Evolutionary conservation across 2,113 vertebrate genomes (phyloP), one percentile per base, ranked within the genome.

Genomic region (Danionella cerebrum): DNA sequence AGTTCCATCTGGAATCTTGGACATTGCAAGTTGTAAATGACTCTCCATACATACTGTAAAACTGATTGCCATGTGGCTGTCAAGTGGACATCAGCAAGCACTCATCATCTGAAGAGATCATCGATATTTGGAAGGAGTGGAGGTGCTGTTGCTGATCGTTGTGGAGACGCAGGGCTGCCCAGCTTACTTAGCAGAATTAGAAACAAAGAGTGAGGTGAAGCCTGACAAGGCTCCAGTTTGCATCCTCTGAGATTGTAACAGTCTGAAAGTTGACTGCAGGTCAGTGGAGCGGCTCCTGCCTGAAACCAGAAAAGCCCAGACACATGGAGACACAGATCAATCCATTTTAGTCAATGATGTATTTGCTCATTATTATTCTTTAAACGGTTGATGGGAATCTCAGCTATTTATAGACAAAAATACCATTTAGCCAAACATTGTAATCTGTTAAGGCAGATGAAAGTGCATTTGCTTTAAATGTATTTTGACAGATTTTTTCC

Each of bases 141-240:
- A 68, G 53, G 53, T 68, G 66, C 66, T 38, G 66, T 68, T 24
- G 66, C 31, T 48, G 54, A 68, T 68, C 29, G 66, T 36, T 55
- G 55, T 5, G 14, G 53, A 57, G 66, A 68, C 7, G 14, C 48
- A 53, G 33, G 31, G 29, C 27, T 45, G 52, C 52, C 27, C 24
- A 5, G 27, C 12, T 18, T 31, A 57, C 41, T 60, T 50, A 62
- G 38, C 14, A 29, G 51, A 72, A 53, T 57, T 60, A 67, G 51
- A 68, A 29, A 5, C 38, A 65, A 60, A 72, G 51, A 75, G 54
- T 5, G 38, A 36, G 16, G 14, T 41, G 42, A 25, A 60, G 75
- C 65, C 69, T 70, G 50, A 42, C 65, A 83, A 78, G 76, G 76
- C 77, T 81, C 79, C 78, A 60, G 79, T 74, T 78, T 78, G 76